A percentile compares a stretch with the other conserved stretches of the same genome.
These are phyloP conservation scores for Acrobasis suavella DNA, from an alignment of 2,888 invertebrate species.

Conservation along the genomic window DNA sequence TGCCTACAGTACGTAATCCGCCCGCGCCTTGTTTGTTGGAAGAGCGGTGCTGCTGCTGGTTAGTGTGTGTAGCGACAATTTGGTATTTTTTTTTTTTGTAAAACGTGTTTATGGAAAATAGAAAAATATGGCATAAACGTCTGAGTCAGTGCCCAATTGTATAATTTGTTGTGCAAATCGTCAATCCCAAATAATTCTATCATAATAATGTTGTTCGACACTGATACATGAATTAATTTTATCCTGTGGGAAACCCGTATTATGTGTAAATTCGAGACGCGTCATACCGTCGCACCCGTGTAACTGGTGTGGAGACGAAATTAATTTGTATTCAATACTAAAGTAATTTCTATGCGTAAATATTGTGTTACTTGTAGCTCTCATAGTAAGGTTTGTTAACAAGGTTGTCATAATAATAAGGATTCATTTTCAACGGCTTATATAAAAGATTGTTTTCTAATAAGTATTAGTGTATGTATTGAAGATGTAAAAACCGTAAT, in stretches of 20 bases:
- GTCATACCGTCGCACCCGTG: not conserved
- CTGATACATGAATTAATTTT: not conserved
- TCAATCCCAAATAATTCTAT: not conserved
- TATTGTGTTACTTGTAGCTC: not conserved
- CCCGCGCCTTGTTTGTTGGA: no score
- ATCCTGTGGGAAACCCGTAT: conserved; percentile 1
- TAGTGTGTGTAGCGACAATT: no score
- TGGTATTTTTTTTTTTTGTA: no score
- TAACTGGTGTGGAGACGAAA: conserved; percentile 2
- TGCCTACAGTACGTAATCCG: no score
- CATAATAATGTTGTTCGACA: not conserved
- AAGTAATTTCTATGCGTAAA: not conserved
- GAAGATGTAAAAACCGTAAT: no score
- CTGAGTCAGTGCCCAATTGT: no score
- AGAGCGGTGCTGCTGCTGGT: no score
- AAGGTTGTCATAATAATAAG: not conserved
- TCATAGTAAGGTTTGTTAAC: conserved; percentile 2
- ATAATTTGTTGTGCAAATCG: not conserved
- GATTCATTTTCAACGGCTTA: not conserved
- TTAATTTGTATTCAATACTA: conserved; percentile 7
- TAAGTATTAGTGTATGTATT: no score
- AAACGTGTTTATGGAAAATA: no score
- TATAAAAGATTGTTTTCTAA: not conserved
- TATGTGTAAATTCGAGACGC: not conserved
- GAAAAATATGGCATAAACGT: no score